Percentiles rank a stretch among this genome's conserved stretches.
These are phyloP conservation scores for Leptarthrus brevirostris DNA, from an alignment of 2,888 invertebrate species.

Conservation along the genomic window DNA sequence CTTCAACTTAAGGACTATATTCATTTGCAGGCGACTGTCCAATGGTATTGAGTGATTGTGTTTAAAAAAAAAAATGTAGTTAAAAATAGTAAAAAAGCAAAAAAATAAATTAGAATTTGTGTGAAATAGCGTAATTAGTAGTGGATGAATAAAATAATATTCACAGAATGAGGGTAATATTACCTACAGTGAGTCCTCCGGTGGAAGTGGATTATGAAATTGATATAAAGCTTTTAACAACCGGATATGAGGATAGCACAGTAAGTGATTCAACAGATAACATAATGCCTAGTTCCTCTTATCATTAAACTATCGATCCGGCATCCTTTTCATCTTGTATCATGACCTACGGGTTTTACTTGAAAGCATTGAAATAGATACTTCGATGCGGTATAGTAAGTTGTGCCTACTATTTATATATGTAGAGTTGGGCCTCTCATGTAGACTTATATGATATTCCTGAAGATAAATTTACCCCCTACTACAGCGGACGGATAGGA, in stretches of 20 bases:
- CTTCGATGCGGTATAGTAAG: too few species aligned
- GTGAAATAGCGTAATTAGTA: neutral
- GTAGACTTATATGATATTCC: too few species aligned
- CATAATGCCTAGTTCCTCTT: too few species aligned
- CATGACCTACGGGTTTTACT: neutral
- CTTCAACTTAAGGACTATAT: neutral
- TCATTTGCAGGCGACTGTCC: conserved; percentile 1
- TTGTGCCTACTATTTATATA: too few species aligned
- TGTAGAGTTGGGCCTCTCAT: too few species aligned
- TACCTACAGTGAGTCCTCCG: conserved; percentile 58
- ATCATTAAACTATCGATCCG: conserved; percentile 24
- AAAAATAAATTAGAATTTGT: neutral
- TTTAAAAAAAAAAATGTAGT: neutral
- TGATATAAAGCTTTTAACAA: conserved; percentile 66
- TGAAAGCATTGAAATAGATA: too few species aligned
- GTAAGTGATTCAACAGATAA: conserved; percentile 59
- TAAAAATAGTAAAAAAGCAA: neutral
- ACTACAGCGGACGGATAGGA: too few species aligned
- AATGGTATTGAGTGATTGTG: conserved; percentile 15
- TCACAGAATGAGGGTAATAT: conserved; percentile 15
- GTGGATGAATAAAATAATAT: too few species aligned
- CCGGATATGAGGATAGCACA: conserved; percentile 66
- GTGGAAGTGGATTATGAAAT: conserved; percentile 66
- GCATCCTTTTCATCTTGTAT: neutral
- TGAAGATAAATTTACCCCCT: too few species aligned